phyloP scores from a whole-genome alignment of 2,888 invertebrate genomes.

The Pollenia amentaria region DNA sequence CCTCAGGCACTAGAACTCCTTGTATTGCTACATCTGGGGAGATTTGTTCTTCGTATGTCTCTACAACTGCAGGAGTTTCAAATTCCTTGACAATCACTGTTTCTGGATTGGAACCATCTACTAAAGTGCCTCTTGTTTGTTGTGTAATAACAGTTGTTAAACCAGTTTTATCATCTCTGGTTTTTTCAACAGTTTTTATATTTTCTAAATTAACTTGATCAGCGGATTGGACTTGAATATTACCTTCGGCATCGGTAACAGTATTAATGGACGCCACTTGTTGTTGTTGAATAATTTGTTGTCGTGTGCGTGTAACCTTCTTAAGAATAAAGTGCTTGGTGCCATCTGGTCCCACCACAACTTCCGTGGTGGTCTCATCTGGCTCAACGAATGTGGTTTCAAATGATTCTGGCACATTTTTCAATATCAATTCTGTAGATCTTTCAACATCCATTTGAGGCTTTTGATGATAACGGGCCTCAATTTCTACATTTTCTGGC shows the following conservation, averaged over 20 bases:
- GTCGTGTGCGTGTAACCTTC: constrained; percentile 89
- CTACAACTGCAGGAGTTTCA: constrained; percentile 81
- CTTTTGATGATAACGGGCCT: constrained; percentile 89
- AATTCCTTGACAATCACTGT: constrained; percentile 79
- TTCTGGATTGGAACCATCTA: constrained; percentile 80
- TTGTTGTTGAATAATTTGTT: constrained; percentile 87
- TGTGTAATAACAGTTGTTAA: constrained; percentile 84
- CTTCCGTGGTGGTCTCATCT: constrained; percentile 92
- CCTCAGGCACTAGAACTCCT: constrained; percentile 83
- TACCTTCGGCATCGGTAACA: constrained; percentile 86
- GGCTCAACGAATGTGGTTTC: constrained; percentile 93
- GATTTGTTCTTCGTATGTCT: constrained; percentile 80
- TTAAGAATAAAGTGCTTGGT: constrained; percentile 92
- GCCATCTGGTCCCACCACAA: constrained; percentile 92
- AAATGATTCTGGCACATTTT: constrained; percentile 90
- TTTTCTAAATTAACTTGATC: constrained; percentile 88
- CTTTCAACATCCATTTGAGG: constrained; percentile 85
- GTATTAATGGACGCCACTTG: constrained; percentile 86
- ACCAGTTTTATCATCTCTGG: constrained; percentile 86
- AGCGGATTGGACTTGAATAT: constrained; percentile 87
- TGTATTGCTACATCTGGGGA: constrained; percentile 80
- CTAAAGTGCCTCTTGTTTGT: constrained; percentile 78
- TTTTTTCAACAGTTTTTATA: constrained; percentile 78
- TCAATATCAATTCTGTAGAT: constrained; percentile 89
- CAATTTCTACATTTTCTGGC: constrained; percentile 88